Conservation (phyloP, 2,888 invertebrate genomes). For the Rhodophaea formosa region DNA sequence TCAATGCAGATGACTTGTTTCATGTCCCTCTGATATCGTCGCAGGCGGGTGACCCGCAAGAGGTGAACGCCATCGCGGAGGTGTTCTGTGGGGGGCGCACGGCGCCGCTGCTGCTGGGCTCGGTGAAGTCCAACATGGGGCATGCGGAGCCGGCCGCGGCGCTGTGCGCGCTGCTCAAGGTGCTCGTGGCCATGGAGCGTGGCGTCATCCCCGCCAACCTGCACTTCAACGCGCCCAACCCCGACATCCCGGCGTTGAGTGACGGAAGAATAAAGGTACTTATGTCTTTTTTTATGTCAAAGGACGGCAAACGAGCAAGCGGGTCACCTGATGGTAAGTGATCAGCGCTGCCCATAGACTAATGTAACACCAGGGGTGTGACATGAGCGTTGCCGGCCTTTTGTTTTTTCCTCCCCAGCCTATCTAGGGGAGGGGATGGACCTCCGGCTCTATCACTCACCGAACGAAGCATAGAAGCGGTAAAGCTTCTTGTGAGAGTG, state of each 20-base stretch:
- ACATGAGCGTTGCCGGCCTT: too few relatives aligned
- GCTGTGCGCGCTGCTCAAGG: slow-evolving; percentile 93
- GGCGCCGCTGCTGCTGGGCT: slow-evolving; percentile 93
- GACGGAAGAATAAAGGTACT: slow-evolving; percentile 92
- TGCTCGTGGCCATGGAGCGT: slow-evolving; percentile 94
- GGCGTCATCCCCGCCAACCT: slow-evolving; percentile 95
- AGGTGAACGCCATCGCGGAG: slow-evolving; percentile 96
- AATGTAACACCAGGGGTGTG: too few relatives aligned
- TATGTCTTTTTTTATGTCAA: too few relatives aligned
- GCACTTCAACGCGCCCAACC: slow-evolving; percentile 92
- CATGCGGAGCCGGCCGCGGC: slow-evolving; percentile 98
- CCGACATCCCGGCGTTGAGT: slow-evolving; percentile 91
- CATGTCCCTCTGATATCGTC: slow-evolving; percentile 7
- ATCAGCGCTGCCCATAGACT: too few relatives aligned
- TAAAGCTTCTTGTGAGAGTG: too few relatives aligned
- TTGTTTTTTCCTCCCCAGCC: too few relatives aligned
- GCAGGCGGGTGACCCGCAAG: slow-evolving; percentile 96
- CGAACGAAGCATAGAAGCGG: too few relatives aligned
- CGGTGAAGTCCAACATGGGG: slow-evolving; percentile 99
- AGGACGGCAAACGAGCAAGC: too few relatives aligned
- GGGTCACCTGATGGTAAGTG: too few relatives aligned
- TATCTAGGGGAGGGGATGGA: too few relatives aligned
- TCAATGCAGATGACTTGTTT: too few relatives aligned
- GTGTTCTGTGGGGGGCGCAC: slow-evolving; percentile 92
- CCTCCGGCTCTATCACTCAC: too few relatives aligned